These are phyloP conservation scores for Falco concolor DNA, from an alignment of 2,797 vertebrate species.

Conservation along the genomic window DNA sequence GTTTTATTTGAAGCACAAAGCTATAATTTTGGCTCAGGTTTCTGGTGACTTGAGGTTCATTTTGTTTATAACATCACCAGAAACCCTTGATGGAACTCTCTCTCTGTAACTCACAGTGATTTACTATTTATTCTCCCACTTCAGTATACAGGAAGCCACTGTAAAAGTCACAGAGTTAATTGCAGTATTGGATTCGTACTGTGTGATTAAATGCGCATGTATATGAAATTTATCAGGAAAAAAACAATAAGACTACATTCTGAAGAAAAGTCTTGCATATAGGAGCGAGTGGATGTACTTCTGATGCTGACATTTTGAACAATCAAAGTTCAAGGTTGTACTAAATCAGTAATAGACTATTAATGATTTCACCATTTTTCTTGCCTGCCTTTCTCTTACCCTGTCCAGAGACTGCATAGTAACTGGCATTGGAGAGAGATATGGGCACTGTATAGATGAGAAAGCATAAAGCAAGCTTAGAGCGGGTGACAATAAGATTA, in stretches of 20 bases:
- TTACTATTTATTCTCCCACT: not conserved
- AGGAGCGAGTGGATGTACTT: not conserved
- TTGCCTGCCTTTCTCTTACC: not conserved
- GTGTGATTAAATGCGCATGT: not conserved
- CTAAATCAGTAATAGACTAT: not conserved
- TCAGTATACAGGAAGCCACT: not conserved
- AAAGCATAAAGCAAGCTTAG: not conserved
- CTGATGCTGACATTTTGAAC: not conserved
- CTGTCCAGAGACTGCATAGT: not conserved
- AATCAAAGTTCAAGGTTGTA: not conserved
- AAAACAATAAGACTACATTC: not conserved
- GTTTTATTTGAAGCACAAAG: not conserved
- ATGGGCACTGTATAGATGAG: not conserved
- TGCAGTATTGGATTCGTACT: not conserved
- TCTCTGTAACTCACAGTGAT: not conserved
- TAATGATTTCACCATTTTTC: not conserved
- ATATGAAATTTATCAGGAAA: not conserved
- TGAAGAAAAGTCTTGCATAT: not conserved
- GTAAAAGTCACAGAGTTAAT: not conserved
- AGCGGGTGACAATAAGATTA: not conserved
- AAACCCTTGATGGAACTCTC: not conserved
- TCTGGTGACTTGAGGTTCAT: not conserved
- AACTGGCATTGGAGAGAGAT: not conserved
- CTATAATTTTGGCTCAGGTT: not conserved
- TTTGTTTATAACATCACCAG: not conserved